Percentiles rank a stretch among this genome's conserved stretches.
Conservation (phyloP, 2,113 vertebrate genomes). For the Copsychus sechellarum region DNA sequence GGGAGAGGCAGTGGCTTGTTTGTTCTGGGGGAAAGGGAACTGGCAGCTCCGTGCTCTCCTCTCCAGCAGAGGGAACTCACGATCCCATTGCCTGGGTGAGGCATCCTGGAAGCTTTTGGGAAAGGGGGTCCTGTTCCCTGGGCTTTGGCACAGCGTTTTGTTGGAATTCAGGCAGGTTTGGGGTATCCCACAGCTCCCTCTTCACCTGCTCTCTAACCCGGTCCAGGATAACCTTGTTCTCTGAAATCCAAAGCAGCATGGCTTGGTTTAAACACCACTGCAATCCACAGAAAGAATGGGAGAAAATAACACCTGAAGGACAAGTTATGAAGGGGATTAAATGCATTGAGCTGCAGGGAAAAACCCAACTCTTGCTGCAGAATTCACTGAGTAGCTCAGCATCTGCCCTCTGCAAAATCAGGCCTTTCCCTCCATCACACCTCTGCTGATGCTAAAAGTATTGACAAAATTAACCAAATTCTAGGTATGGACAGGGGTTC, state of each 20-base stretch:
- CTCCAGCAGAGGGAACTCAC: background rate
- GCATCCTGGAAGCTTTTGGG: background rate
- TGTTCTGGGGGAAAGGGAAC: background rate
- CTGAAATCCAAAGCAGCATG: background rate
- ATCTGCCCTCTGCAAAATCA: background rate
- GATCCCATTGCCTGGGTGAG: background rate
- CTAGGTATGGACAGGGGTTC: background rate
- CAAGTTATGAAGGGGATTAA: background rate
- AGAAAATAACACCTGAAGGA: background rate
- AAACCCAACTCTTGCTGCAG: background rate
- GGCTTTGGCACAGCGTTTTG: background rate
- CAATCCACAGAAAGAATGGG: background rate
- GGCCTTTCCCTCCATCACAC: background rate
- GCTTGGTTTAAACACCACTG: background rate
- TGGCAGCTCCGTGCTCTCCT: background rate
- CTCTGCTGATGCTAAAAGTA: background rate
- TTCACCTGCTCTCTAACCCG: background rate
- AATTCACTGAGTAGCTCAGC: background rate
- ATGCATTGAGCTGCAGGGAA: background rate
- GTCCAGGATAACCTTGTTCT: background rate
- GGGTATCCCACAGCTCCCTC: background rate
- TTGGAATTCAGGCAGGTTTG: background rate
- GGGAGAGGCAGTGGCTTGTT: background rate
- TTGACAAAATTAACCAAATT: background rate
- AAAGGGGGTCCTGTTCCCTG: background rate